Base-by-base conservation (phyloP, 2,797 vertebrate genomes). In the Zenarchopterus dispar region DNA sequence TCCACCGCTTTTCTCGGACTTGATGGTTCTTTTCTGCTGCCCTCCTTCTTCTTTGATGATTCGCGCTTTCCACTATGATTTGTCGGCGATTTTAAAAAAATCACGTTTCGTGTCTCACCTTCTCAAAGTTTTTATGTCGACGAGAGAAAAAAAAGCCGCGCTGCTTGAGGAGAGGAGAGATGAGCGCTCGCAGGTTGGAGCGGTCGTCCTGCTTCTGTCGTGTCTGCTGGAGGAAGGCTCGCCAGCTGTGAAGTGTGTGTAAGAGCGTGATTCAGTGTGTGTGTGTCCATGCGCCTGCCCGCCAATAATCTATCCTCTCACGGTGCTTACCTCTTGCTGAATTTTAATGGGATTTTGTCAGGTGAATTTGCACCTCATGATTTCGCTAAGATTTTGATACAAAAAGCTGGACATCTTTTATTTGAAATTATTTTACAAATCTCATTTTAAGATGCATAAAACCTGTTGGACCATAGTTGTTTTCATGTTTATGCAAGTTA, bases 221-320 rank as follows among this genome's bases (percentile, higher is more conserved):
- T 86, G 81, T 87, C 70, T 56, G 67, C 82, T 77, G 78, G 79
- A 77, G 75, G 80, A 81, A 82, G 82, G 81, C 81, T 46, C 79
- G 78, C 75, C 87, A 88, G 87, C 87, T 91, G 88, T 71, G 80
- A 73, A 51, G 67, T 42, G 80, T 57, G 73, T 58, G 69, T 53
- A 67, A 42, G 42, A 13, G 57, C 5, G 57, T 52, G 31, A 41
- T 31, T 33, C 44, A 9, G 49, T 28, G 66, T 42, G 62, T 15
- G 53, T 17, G 62, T 33, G 60, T 39, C 19, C 11, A 61, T 46
- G 68, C 42, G 73, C 54, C 66, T 78, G 68, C 68, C 78, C 85
- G 80, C 88, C 88, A 89, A 88, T 89, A 90, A 89, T 86, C 82
- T 85, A 86, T 88, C 86, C 88, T 86, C 88, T 90, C 86, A 89